Conservation (phyloP, 1,140 invertebrate genomes). For the Lucilia cuprina region DNA sequence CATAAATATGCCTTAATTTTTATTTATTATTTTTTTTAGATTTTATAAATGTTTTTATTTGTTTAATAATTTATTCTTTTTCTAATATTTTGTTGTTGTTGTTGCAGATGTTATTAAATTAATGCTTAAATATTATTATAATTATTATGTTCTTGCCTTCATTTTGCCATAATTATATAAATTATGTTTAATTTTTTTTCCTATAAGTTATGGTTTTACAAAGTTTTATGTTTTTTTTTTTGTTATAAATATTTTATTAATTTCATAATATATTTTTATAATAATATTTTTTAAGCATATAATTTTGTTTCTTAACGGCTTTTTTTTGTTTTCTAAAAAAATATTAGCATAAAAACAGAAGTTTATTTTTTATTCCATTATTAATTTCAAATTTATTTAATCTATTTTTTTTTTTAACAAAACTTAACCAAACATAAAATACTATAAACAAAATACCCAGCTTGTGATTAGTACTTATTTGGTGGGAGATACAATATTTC, state of each 20-base stretch:
- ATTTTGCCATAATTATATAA: not conserved
- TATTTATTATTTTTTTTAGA: too few relatives aligned
- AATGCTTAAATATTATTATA: constrained; percentile 10
- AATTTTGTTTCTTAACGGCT: not conserved
- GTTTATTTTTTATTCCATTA: too few relatives aligned
- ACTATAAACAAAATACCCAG: too few relatives aligned
- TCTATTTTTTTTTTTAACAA: too few relatives aligned
- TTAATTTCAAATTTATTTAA: too few relatives aligned
- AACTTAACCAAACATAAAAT: too few relatives aligned
- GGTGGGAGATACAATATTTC: too few relatives aligned
- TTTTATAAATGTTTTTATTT: not conserved
- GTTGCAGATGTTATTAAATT: constrained; percentile 5
- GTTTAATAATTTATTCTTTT: not conserved
- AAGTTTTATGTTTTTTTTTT: not conserved
- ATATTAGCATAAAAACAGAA: too few relatives aligned
- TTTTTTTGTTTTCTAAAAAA: too few relatives aligned
- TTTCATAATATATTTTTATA: not conserved
- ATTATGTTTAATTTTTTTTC: not conserved
- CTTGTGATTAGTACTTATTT: too few relatives aligned
- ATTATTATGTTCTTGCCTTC: not conserved
- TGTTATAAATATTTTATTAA: not conserved
- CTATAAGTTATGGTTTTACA: not conserved
- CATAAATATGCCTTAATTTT: constrained; percentile 6
- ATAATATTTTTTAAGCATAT: not conserved
- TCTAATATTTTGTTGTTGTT: constrained; percentile 25